A percentile compares a stretch with the other conserved stretches of the same genome.
Conservation (phyloP, 2,888 invertebrate species). For the Eurytoma adleriae region DNA sequence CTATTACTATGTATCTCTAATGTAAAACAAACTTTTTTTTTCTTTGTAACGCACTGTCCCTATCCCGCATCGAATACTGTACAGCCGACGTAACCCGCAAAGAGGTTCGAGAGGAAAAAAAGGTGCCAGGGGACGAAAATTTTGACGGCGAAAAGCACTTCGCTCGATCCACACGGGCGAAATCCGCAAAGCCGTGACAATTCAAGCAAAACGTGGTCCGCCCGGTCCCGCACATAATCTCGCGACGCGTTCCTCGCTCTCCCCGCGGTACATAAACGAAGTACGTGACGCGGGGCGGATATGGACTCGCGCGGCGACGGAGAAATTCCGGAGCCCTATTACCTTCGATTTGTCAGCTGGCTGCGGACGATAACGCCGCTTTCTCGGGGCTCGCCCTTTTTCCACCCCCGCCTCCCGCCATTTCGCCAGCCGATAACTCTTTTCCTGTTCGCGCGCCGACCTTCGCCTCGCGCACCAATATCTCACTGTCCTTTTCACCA, state of each 20-base stretch:
- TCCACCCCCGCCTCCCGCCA: not conserved
- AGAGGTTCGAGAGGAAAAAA: too few relatives aligned
- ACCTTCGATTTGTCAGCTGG: constrained; percentile 41
- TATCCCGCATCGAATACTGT: too few relatives aligned
- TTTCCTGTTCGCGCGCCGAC: not conserved
- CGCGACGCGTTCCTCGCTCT: not conserved
- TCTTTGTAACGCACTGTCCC: too few relatives aligned
- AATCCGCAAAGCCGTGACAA: constrained; percentile 15
- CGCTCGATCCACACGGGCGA: not conserved
- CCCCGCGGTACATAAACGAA: constrained; percentile 20
- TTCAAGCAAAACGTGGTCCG: constrained; percentile 13
- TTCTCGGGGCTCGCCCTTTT: not conserved
- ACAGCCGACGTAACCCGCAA: too few relatives aligned
- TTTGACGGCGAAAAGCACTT: not conserved
- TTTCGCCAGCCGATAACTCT: too few relatives aligned
- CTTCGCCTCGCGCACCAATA: not conserved
- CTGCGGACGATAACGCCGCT: constrained; percentile 20
- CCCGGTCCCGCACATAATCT: constrained; percentile 23
- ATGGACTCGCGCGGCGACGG: not conserved
- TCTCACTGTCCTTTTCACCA: not conserved
- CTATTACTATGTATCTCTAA: too few relatives aligned
- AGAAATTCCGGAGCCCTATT: constrained; percentile 13
- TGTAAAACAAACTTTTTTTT: too few relatives aligned
- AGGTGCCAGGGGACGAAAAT: too few relatives aligned
- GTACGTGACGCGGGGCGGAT: constrained; percentile 28